Percentiles rank a stretch among this genome's conserved stretches.
These are phyloP conservation scores for Callopanchax toddi DNA, from an alignment of 2,113 vertebrate species.

Conservation along the genomic window DNA sequence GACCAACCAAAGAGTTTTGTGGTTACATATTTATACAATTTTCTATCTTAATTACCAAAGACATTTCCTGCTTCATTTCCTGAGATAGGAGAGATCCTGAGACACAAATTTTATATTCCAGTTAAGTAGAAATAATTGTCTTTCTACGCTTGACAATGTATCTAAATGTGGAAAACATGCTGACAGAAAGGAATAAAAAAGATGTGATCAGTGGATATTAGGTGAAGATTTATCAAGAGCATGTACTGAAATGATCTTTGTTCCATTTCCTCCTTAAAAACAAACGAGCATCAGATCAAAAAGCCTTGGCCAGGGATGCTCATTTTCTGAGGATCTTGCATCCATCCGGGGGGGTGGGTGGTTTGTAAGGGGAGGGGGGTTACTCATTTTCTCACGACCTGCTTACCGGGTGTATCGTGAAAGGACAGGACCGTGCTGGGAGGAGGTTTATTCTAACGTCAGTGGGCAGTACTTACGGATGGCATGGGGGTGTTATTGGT, in stretches of 20 bases:
- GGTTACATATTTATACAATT: no score
- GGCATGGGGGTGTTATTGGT: conserved; percentile 47
- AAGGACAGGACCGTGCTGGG: conserved; percentile 59
- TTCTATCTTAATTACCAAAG: no score
- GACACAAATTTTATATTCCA: no score
- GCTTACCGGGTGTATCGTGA: conserved; percentile 63
- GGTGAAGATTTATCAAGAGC: not conserved
- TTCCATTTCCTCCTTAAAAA: conserved; percentile 28
- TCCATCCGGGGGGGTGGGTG: conserved; percentile 11
- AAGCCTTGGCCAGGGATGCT: conserved; percentile 29
- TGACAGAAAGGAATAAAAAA: not conserved
- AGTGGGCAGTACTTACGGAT: conserved; percentile 59
- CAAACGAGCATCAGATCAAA: conserved; percentile 29
- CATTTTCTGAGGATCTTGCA: conserved; percentile 32
- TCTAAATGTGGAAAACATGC: not conserved
- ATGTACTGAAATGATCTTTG: not conserved
- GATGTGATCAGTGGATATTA: not conserved
- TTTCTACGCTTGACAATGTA: no score
- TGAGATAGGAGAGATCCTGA: no score
- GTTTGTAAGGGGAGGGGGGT: conserved; percentile 11
- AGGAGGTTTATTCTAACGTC: conserved; percentile 56
- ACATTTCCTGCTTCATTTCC: no score
- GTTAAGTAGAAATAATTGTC: no score
- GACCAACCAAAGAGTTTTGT: no score
- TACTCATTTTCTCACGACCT: conserved; percentile 75